Evolutionary conservation across 2,888 invertebrate genomes (phyloP).

Genomic region (Pachymerium ferrugineum): DNA sequence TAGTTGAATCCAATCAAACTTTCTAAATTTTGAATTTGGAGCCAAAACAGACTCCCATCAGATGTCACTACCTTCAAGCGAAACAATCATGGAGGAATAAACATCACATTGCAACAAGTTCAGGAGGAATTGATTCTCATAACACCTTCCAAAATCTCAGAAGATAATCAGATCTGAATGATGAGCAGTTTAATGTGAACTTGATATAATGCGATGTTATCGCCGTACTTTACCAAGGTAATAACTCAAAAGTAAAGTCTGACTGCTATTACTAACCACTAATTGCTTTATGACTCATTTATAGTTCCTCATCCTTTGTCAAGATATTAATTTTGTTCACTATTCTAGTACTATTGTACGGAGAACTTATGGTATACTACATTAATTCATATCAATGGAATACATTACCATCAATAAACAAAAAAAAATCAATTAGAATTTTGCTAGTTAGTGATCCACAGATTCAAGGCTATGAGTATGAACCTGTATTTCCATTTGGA

Average conservation of each 20-base stretch:
- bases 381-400: background rate
- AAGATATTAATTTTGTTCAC: background rate
- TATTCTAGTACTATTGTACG: background rate
- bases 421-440: slow-evolving; percentile 48
- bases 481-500: slow-evolving; percentile 59
- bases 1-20: no score
- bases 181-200: no score
- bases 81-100: no score
- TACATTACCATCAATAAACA: background rate
- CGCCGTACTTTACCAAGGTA: background rate
- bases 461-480: slow-evolving; percentile 74
- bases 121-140: no score
- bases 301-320: background rate
- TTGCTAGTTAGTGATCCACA: slow-evolving; percentile 86
- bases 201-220: background rate
- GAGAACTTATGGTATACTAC: background rate
- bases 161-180: no score
- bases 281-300: background rate
- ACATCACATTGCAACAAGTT: no score
- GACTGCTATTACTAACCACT: background rate
- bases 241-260: background rate
- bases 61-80: no score
- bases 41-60: no score
- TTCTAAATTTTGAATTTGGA: no score
- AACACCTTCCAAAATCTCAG: no score